Conservation (phyloP, 2,113 vertebrate species). For the Probosciger aterrimus region DNA sequence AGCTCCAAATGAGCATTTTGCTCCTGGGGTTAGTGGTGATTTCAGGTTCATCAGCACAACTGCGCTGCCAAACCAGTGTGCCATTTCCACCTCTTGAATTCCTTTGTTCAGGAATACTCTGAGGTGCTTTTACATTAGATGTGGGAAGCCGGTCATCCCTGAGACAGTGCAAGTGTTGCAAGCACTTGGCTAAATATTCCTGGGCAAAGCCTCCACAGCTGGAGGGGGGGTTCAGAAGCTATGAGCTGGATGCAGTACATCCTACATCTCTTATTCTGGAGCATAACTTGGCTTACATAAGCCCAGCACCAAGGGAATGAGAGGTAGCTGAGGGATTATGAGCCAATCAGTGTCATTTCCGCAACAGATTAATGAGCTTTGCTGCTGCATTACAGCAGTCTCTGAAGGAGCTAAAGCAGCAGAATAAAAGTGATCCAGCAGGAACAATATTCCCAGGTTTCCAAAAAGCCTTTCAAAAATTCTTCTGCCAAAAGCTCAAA, state of each 20-base stretch:
- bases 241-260: neutral
- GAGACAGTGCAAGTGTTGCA: neutral
- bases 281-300: neutral
- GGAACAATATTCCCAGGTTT: neutral
- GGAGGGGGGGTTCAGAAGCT: neutral
- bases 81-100: neutral
- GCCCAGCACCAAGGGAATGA: neutral
- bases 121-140: accelerated
- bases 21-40: neutral
- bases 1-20: neutral
- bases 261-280: neutral
- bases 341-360: neutral
- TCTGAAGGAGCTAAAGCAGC: neutral
- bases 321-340: neutral
- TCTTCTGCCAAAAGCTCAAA: neutral
- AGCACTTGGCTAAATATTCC: neutral
- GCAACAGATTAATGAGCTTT: neutral
- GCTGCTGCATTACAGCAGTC: neutral
- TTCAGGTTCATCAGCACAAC: neutral
- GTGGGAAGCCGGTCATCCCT: neutral
- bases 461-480: neutral
- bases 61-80: accelerated
- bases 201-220: neutral
- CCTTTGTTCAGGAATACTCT: neutral
- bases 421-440: neutral